Percentiles rank a stretch among this genome's conserved stretches.
These are phyloP conservation scores for Atlantisia rogersi DNA, from an alignment of 2,113 vertebrate genomes.

Conservation along the genomic window DNA sequence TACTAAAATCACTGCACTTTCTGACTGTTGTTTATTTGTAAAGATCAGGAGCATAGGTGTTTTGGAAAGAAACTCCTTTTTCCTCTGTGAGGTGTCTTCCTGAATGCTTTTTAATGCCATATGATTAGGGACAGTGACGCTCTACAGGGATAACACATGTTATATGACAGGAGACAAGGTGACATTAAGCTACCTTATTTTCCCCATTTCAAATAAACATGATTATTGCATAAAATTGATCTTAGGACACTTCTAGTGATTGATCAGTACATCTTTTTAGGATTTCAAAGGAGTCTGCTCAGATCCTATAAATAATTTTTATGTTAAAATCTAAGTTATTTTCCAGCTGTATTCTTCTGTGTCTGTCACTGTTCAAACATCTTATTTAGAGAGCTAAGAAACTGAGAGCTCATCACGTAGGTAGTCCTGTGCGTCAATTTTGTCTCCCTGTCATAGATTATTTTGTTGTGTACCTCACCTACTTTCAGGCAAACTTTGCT, in stretches of 20 bases:
- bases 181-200: neutral
- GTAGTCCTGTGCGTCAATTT: neutral
- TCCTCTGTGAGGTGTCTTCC: neutral
- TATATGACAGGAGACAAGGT: neutral
- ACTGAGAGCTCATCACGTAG: neutral
- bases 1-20: neutral
- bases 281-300: neutral
- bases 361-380: neutral
- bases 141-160: neutral
- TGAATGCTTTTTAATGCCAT: neutral
- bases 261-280: neutral
- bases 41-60: neutral
- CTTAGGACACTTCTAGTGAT: neutral
- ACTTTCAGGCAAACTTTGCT: neutral
- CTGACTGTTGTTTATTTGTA: neutral
- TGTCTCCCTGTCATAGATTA: neutral
- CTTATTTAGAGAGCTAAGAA: neutral
- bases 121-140: neutral
- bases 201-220: neutral
- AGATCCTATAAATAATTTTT: neutral
- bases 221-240: neutral
- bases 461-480: neutral
- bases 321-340: neutral
- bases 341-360: neutral
- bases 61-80: neutral